phyloP scores from a whole-genome alignment of 1,140 invertebrate genomes.

The Helicorthomorpha holstii region DNA sequence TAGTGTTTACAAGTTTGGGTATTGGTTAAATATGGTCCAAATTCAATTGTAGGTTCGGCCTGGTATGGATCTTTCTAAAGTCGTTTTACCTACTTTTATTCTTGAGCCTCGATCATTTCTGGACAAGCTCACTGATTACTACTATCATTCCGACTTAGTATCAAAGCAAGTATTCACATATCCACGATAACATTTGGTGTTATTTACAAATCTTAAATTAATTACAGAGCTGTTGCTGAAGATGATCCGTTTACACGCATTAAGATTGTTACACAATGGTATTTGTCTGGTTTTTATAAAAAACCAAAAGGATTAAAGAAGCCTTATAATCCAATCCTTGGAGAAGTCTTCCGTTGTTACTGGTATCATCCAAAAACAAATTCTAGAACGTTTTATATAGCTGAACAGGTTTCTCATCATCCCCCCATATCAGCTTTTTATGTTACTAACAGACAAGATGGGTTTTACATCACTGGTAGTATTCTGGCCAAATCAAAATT shows the following conservation, averaged over 20 bases:
- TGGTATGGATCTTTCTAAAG: slow-evolving; percentile 91
- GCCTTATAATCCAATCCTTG: slow-evolving; percentile 86
- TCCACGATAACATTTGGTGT: neutral
- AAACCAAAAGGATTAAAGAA: slow-evolving; percentile 84
- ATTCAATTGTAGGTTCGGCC: slow-evolving; percentile 38
- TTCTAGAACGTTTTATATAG: slow-evolving; percentile 77
- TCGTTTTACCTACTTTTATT: slow-evolving; percentile 48
- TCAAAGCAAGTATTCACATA: slow-evolving; percentile 43
- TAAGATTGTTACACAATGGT: slow-evolving; percentile 77
- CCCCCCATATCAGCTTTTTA: slow-evolving; percentile 88
- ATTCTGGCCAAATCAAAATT: slow-evolving; percentile 87
- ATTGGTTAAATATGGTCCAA: no score
- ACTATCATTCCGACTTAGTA: slow-evolving; percentile 81
- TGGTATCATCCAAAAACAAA: slow-evolving; percentile 64
- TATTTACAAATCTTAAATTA: neutral
- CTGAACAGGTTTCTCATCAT: slow-evolving; percentile 91
- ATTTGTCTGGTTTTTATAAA: slow-evolving; percentile 70
- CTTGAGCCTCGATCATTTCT: slow-evolving; percentile 81
- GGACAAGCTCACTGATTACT: slow-evolving; percentile 82
- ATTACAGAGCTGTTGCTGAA: slow-evolving; percentile 54
- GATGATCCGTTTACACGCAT: slow-evolving; percentile 81
- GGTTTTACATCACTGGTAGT: slow-evolving; percentile 74
- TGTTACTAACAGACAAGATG: slow-evolving; percentile 83
- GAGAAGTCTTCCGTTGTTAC: slow-evolving; percentile 78
- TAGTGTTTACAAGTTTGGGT: neutral